These are phyloP conservation scores for Pelochelys cantorii DNA, from an alignment of 2,797 vertebrate genomes.

Conservation along the genomic window DNA sequence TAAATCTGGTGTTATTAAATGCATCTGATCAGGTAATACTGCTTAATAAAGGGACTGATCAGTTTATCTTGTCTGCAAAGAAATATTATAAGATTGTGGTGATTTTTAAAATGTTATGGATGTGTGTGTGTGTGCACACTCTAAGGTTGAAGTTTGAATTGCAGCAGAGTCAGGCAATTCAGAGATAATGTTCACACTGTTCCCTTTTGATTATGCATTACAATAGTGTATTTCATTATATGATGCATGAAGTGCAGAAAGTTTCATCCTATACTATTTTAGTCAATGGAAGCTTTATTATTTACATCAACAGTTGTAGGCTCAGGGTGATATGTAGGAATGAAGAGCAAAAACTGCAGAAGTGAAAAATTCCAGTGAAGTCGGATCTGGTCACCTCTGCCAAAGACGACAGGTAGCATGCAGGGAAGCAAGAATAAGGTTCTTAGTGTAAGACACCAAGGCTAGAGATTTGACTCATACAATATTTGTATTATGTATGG, in stretches of 20 bases:
- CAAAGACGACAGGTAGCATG: not conserved
- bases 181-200: not conserved
- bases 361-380: not conserved
- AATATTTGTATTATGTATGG: too few species aligned
- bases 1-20: not conserved
- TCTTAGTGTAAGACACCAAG: accelerated
- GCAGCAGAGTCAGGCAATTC: not conserved
- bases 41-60: not conserved
- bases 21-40: not conserved
- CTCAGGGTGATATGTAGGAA: accelerated
- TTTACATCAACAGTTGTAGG: not conserved
- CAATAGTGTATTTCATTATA: not conserved
- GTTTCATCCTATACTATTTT: not conserved
- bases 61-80: not conserved
- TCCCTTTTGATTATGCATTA: not conserved
- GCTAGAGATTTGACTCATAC: not conserved
- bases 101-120: not conserved
- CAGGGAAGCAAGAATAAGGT: not conserved
- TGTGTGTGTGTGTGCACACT: not conserved
- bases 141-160: not conserved
- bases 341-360: accelerated
- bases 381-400: not conserved
- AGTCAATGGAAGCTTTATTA: not conserved
- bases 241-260: not conserved
- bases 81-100: not conserved